These are phyloP conservation scores for Chrysochloris asiatica DNA, from an alignment of 2,113 vertebrate species.

Conservation along the genomic window DNA sequence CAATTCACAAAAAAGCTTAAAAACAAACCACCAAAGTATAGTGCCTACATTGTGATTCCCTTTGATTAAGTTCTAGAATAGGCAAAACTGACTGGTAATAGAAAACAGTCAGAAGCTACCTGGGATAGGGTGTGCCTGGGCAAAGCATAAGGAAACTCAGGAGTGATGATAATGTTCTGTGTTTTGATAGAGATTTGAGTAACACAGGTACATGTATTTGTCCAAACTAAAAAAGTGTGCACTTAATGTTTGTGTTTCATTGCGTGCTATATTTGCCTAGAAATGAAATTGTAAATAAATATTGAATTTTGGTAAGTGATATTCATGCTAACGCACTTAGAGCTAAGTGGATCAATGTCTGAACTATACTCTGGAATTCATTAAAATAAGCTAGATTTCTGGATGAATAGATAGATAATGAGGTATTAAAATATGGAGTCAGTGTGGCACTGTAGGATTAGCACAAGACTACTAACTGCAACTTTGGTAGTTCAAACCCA, in stretches of 20 bases:
- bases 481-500: too few species aligned
- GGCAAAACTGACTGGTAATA: neutral
- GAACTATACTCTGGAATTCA: neutral
- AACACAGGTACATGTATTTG: neutral
- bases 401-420: neutral
- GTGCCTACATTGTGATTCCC: too few species aligned
- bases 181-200: neutral
- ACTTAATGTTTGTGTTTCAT: neutral
- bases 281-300: neutral
- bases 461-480: too few species aligned
- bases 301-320: neutral
- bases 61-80: neutral
- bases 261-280: neutral
- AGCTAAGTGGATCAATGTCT: neutral
- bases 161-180: neutral
- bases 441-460: neutral
- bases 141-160: neutral
- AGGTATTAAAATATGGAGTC: too few species aligned
- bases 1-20: too few species aligned
- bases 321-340: neutral
- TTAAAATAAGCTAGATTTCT: neutral
- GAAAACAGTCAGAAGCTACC: neutral
- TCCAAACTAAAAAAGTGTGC: neutral
- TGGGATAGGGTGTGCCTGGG: neutral
- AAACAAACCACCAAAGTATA: too few species aligned